Percentiles rank a stretch among this genome's conserved stretches.
These are phyloP conservation scores for Amphiprion percula DNA, from an alignment of 2,113 vertebrate species.

Conservation along the genomic window DNA sequence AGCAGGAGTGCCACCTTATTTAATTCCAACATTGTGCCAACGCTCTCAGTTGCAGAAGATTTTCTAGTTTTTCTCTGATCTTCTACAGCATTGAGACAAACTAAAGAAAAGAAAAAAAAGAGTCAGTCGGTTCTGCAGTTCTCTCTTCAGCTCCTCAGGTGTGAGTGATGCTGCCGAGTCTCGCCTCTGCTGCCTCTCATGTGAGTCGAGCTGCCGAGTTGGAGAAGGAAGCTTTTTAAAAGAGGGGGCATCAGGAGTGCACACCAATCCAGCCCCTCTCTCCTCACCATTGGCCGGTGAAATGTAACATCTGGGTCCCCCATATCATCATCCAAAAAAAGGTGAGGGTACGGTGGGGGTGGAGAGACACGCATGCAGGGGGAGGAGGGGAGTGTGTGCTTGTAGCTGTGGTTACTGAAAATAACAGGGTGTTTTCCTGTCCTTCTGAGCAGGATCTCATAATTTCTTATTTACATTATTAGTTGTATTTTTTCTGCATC, in stretches of 20 bases:
- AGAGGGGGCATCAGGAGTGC: conserved; percentile 75
- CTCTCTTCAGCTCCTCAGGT: conserved; percentile 58
- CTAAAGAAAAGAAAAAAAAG: not conserved
- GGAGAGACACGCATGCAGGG: conserved; percentile 2
- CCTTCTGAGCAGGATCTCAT: conserved; percentile 21
- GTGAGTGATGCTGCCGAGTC: conserved; percentile 59
- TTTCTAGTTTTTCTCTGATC: conserved; percentile 3
- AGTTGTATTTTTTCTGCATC: conserved; percentile 21
- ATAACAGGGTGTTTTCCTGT: conserved; percentile 41
- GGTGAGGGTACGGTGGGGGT: conserved; percentile 60
- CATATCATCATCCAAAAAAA: conserved; percentile 76
- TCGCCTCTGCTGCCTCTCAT: conserved; percentile 61
- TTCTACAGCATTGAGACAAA: conserved; percentile 28
- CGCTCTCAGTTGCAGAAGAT: conserved; percentile 13
- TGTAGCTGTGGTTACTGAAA: conserved; percentile 36
- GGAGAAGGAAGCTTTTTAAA: conserved; percentile 82
- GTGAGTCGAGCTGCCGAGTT: conserved; percentile 70
- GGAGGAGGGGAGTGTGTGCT: not conserved
- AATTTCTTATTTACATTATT: conserved; percentile 15
- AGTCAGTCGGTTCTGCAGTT: conserved; percentile 12
- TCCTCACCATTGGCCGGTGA: conserved; percentile 82
- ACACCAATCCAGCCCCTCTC: conserved; percentile 84
- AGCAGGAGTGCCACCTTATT: conserved; percentile 73
- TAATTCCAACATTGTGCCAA: conserved; percentile 81
- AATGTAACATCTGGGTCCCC: conserved; percentile 79